These are phyloP conservation scores for Lepilemur ruficaudatus DNA, from an alignment of 2,797 vertebrate genomes.

Conservation along the genomic window DNA sequence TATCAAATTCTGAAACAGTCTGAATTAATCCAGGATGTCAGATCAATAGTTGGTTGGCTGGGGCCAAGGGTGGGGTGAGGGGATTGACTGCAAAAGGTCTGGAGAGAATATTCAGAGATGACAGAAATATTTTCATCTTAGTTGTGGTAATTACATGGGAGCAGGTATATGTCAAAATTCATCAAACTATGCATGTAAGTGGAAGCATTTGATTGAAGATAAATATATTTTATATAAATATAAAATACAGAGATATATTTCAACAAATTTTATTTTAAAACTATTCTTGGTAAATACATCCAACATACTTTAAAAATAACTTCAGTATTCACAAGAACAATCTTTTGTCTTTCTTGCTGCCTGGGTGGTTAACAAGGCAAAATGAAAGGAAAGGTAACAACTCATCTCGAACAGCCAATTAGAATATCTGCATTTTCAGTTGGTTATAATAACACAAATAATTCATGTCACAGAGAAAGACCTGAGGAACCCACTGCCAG, in stretches of 20 bases:
- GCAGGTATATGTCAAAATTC: not conserved
- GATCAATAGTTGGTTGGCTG: not conserved
- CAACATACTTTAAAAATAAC: constrained; percentile 14
- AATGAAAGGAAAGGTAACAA: not conserved
- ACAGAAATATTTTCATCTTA: not conserved
- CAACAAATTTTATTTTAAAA: constrained; percentile 20
- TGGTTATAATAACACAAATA: constrained; percentile 8
- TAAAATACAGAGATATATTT: not conserved
- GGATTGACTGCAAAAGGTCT: not conserved
- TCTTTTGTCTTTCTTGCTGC: not conserved
- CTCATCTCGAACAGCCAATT: not conserved
- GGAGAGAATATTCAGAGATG: not conserved
- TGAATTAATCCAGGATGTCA: not conserved
- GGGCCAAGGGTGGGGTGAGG: not conserved
- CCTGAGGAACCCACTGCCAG: not conserved
- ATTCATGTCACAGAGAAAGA: not conserved
- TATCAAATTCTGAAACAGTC: not conserved
- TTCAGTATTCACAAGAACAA: not conserved
- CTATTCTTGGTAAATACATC: not conserved
- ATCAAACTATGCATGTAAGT: not conserved
- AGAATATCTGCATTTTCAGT: not conserved
- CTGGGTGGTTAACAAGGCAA: not conserved
- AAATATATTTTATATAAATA: not conserved
- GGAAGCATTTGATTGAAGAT: not conserved
- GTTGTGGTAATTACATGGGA: not conserved